Evolutionary conservation across 2,113 vertebrate species (phyloP), one percentile per base, ranked within the genome.

Genomic region (Todiramphus chloris): DNA sequence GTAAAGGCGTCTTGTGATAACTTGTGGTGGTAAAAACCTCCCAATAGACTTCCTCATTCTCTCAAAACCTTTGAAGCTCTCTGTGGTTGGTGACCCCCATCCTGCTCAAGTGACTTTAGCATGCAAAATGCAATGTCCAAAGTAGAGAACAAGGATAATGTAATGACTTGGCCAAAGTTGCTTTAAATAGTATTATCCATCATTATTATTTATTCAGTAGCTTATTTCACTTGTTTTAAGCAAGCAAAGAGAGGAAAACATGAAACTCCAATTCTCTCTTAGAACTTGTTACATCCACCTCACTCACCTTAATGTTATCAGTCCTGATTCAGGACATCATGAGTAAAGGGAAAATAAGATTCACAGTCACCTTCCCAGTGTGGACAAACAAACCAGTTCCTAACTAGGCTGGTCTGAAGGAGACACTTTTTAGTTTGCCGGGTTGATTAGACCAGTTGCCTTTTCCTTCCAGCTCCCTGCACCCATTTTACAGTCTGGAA

Each of bases 261-360:
- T 13, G 19, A 21, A 63, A 66, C 11, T 92, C 58, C 13, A 43
- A 14, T 68, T 56, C 21, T 69, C 39, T 46, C 15, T 78, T 50
- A 59, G 50, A 13, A n/a, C n/a, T 59, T 73, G 19, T 51, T 83
- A 24, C 3, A 35, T 55, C 9, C 25, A 33, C 13, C 21, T 48
- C 59, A 51, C 15, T 16, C 35, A 78, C 6, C 2, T 10, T 3
- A 2, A 0, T 13, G 9, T 17, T 39, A 60, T 16, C 8, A 51
- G 18, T 13, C 41, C 16, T 67, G 33, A 25, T 46, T 82, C 20
- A 75, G 6, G 24, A 30, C 25, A 64, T 58, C 4, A 1, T 28
- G 68, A 60, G 4, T 39, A 67, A 78, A 58, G 9, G 58, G 31
- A 75, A 3, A 53, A 50, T 19, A 62, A 67, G 33, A 59, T 20